Evolutionary conservation across 2,797 vertebrate species (phyloP).

Genomic region (Meda fulgida): DNA sequence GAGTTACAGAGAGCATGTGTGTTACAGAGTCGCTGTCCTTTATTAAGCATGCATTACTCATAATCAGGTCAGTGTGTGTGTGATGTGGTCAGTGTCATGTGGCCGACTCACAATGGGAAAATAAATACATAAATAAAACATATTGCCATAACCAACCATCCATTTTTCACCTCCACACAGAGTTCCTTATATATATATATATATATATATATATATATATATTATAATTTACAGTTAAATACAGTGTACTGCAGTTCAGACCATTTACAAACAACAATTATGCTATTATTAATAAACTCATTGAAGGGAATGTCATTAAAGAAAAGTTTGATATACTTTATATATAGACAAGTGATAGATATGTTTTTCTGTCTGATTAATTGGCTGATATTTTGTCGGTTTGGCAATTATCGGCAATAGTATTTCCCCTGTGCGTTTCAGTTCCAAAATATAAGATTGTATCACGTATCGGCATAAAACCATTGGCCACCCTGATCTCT

Average conservation of each 20-base stretch:
- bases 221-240: not conserved
- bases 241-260: not conserved
- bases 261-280: not conserved
- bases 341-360: not conserved
- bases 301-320: not conserved
- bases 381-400: not conserved
- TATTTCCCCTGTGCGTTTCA: not conserved
- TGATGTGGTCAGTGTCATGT: constrained; percentile 45
- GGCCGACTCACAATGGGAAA: constrained; percentile 31
- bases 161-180: not conserved
- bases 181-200: not conserved
- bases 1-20: constrained; percentile 10
- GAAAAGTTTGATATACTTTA: not conserved
- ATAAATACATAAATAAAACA: constrained; percentile 37
- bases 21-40: constrained; percentile 18
- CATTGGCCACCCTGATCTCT: not conserved
- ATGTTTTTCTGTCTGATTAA: not conserved
- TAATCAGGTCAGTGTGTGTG: constrained; percentile 37
- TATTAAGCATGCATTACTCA: constrained; percentile 42
- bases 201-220: no score
- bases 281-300: not conserved
- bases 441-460: not conserved
- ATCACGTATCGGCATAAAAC: not conserved
- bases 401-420: not conserved
- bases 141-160: not conserved